Evolutionary conservation across 2,888 invertebrate species (phyloP).

Genomic region (Netelia inedita): DNA sequence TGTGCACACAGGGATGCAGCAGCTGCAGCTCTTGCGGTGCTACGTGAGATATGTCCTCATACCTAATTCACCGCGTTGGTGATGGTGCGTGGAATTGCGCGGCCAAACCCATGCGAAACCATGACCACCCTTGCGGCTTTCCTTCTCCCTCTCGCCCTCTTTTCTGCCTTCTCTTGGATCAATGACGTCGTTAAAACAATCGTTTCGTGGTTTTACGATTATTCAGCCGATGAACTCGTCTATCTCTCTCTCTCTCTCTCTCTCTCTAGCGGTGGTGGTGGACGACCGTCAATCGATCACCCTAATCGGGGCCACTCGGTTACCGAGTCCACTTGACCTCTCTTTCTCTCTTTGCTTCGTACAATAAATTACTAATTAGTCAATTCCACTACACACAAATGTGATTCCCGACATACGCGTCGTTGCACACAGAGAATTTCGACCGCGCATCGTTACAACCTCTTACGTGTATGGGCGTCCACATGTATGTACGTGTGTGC

Average conservation of each 20-base stretch:
- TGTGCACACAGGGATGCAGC: conserved; percentile 33
- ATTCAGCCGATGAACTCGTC: conserved; percentile 69
- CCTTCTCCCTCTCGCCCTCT: not conserved
- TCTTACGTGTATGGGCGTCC: not conserved
- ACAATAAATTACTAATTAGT: conserved; percentile 59
- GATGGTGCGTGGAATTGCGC: conserved; percentile 19
- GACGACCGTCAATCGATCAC: conserved; percentile 57
- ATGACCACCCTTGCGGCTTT: not conserved
- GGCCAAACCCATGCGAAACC: conserved; percentile 20
- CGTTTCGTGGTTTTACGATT: conserved; percentile 42
- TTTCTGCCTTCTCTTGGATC: conserved; percentile 25
- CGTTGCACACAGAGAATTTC: conserved; percentile 6
- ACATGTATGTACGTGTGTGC: not conserved
- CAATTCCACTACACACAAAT: conserved; percentile 24
- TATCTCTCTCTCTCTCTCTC: conserved; percentile 23
- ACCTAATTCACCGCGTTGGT: conserved; percentile 48
- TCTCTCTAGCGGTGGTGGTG: conserved; percentile 17
- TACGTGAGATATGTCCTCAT: conserved; percentile 55
- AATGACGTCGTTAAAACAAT: conserved; percentile 60
- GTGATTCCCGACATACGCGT: not conserved
- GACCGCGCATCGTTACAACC: too few species aligned
- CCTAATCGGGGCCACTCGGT: conserved; percentile 59
- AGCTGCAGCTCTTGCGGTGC: conserved; percentile 44
- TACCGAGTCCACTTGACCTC: conserved; percentile 37
- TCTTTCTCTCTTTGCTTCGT: conserved; percentile 24